Percentiles rank a stretch among this genome's conserved stretches.
phyloP scores from a whole-genome alignment of 2,113 vertebrate genomes.

The Oreocharis arfaki region DNA sequence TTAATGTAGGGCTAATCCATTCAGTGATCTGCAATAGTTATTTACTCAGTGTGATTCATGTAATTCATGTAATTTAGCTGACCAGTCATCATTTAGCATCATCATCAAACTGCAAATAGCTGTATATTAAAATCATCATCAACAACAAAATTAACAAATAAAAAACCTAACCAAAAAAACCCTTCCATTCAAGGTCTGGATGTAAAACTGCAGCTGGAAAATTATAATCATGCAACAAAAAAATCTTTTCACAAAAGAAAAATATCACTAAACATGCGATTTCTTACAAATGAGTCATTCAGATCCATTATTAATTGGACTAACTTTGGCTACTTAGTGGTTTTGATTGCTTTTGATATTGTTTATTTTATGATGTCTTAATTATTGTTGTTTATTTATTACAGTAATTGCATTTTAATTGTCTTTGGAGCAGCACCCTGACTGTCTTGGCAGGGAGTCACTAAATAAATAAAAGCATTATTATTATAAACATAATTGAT shows the following conservation, averaged over 20 bases:
- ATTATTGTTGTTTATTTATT: conserved; percentile 56
- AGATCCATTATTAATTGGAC: conserved; percentile 44
- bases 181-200: background rate
- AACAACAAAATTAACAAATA: background rate
- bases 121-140: background rate
- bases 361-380: conserved; percentile 56
- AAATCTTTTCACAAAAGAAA: background rate
- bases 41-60: background rate
- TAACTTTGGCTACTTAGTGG: conserved; percentile 12
- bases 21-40: background rate
- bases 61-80: background rate
- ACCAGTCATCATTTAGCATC: background rate
- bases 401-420: conserved; percentile 67
- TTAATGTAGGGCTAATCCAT: background rate
- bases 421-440: conserved; percentile 30
- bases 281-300: conserved; percentile 19
- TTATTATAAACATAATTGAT: conserved; percentile 53
- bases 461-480: conserved; percentile 62
- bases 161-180: fast-evolving
- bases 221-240: background rate
- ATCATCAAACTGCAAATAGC: background rate
- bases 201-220: background rate
- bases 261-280: background rate
- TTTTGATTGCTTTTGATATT: conserved; percentile 51
- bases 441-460: conserved; percentile 31